These are phyloP conservation scores for Ammodytes dubius DNA, from an alignment of 2,113 vertebrate genomes.

Conservation along the genomic window DNA sequence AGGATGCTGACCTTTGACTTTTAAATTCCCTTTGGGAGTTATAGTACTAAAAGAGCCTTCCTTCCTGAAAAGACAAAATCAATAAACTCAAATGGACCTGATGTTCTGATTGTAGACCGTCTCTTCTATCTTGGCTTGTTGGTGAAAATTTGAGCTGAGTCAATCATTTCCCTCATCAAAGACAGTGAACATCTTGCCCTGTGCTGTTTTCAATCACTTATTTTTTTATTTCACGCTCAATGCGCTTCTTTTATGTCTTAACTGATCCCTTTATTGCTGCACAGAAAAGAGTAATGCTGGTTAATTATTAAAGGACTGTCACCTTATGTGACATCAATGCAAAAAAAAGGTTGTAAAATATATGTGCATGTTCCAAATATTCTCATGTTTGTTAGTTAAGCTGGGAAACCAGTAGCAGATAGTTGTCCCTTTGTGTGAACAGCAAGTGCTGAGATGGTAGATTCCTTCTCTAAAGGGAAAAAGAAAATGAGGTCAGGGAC, in stretches of 20 bases:
- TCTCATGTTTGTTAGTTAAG: slow-evolving; percentile 12
- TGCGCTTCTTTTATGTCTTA: neutral
- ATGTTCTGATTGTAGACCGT: neutral
- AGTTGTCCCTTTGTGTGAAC: slow-evolving; percentile 41
- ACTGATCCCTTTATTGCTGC: slow-evolving; percentile 33
- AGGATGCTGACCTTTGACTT: slow-evolving; percentile 58
- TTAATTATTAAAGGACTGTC: slow-evolving; percentile 89
- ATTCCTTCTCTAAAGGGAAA: slow-evolving; percentile 52
- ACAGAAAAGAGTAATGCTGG: slow-evolving; percentile 53
- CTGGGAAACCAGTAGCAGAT: neutral
- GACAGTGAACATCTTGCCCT: neutral
- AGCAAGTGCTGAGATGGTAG: slow-evolving; percentile 37
- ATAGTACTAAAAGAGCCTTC: slow-evolving; percentile 47
- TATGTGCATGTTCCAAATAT: neutral
- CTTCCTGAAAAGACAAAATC: slow-evolving; percentile 58
- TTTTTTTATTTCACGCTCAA: slow-evolving; percentile 20
- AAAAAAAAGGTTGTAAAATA: slow-evolving; percentile 79
- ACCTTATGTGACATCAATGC: slow-evolving; percentile 66
- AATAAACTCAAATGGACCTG: slow-evolving; percentile 9
- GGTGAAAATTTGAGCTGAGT: neutral
- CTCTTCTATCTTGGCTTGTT: neutral
- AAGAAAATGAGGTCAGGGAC: slow-evolving; percentile 51
- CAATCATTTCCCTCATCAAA: neutral
- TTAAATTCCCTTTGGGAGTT: slow-evolving; percentile 22
- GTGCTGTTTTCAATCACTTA: neutral